These are phyloP conservation scores for Psettodes erumei DNA, from an alignment of 2,113 vertebrate species.

Conservation along the genomic window DNA sequence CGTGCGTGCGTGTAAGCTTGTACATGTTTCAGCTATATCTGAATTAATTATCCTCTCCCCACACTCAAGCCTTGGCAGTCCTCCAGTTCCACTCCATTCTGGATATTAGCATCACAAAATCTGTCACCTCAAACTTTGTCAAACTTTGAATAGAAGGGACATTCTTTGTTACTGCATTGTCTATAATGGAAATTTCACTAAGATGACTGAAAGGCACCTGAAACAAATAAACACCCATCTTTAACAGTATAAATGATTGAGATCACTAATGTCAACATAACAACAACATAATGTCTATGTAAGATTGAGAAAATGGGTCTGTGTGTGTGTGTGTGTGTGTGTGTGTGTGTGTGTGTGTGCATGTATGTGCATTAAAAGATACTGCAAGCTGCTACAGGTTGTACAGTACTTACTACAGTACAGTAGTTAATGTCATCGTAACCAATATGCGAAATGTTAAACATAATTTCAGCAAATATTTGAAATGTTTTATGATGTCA, in stretches of 20 bases:
- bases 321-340: background rate
- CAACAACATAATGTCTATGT: conserved; percentile 31
- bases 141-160: conserved; percentile 21
- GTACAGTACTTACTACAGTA: conserved; percentile 56
- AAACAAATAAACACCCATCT: conserved; percentile 46
- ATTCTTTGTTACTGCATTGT: conserved; percentile 35
- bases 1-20: background rate
- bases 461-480: conserved; percentile 43
- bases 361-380: conserved; percentile 55
- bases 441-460: conserved; percentile 53
- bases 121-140: conserved; percentile 57
- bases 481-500: conserved; percentile 31
- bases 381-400: conserved; percentile 71
- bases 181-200: conserved; percentile 28
- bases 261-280: conserved; percentile 25
- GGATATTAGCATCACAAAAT: conserved; percentile 54
- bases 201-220: conserved; percentile 49
- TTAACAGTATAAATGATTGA: conserved; percentile 16
- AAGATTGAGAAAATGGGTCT: conserved; percentile 3
- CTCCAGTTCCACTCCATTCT: conserved; percentile 52
- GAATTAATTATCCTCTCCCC: conserved; percentile 59
- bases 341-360: conserved; percentile 7
- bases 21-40: conserved; percentile 23
- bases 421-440: conserved; percentile 22
- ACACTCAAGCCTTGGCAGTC: conserved; percentile 56